Conservation (phyloP, 2,113 vertebrate genomes). For the Poecilia latipinna region DNA sequence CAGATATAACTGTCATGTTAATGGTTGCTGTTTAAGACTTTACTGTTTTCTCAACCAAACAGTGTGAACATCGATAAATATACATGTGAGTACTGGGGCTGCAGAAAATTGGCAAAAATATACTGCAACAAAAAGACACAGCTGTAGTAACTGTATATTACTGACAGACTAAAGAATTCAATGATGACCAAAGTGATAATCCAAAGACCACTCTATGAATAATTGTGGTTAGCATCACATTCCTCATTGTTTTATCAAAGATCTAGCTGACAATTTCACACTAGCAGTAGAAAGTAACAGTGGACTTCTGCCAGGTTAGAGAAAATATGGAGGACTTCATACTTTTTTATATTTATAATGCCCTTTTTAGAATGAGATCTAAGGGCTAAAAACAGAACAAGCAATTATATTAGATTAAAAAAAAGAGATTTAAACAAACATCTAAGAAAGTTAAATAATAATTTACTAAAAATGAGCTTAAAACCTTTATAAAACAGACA, state of each 20-base stretch:
- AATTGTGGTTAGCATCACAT: neutral
- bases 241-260: neutral
- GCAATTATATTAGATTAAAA: too few species aligned
- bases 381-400: too few species aligned
- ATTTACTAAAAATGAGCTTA: too few species aligned
- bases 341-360: too few species aligned
- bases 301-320: neutral
- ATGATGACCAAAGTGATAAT: neutral
- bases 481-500: too few species aligned
- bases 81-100: too few species aligned
- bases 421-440: too few species aligned
- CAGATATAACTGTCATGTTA: too few species aligned
- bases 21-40: neutral
- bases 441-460: too few species aligned
- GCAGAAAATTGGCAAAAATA: neutral
- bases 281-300: too few species aligned
- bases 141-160: neutral
- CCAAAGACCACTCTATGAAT: neutral
- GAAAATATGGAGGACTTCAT: neutral
- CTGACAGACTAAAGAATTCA: neutral
- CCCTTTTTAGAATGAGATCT: too few species aligned
- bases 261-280: neutral
- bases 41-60: neutral
- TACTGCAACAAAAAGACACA: neutral
- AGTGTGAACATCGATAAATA: too few species aligned